Conservation (phyloP, 2,888 invertebrate species). For the Caenorhabditis sinica region DNA sequence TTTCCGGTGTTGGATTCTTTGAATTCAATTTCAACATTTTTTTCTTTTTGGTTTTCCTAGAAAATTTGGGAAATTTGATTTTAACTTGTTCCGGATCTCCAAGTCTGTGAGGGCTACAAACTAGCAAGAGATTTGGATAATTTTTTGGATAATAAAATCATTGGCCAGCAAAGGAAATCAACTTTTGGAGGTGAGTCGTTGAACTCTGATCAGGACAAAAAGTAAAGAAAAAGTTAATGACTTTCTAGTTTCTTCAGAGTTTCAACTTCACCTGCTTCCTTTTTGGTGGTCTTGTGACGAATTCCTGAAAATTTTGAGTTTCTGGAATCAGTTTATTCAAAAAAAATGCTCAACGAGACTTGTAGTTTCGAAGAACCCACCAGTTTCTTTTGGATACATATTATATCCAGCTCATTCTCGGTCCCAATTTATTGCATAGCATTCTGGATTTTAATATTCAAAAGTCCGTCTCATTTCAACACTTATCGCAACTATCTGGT, state of each 20-base stretch:
- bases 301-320: not conserved
- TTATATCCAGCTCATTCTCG: not conserved
- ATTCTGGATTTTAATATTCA: conserved; percentile 31
- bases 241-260: not conserved
- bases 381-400: not conserved
- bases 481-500: conserved; percentile 24
- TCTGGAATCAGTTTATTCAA: not conserved
- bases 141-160: not conserved
- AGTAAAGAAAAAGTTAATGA: not conserved
- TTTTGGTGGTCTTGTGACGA: too few species aligned
- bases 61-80: not conserved
- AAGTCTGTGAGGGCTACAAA: not conserved
- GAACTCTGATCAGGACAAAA: not conserved
- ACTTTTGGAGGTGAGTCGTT: not conserved
- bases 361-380: conserved; percentile 16
- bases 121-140: not conserved
- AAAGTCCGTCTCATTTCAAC: conserved; percentile 3
- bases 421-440: conserved; percentile 13
- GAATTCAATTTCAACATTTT: not conserved
- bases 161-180: not conserved
- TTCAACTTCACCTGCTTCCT: not conserved
- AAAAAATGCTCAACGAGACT: conserved; percentile 19
- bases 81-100: not conserved
- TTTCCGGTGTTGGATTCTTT: not conserved
- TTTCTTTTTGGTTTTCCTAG: not conserved